Base-by-base conservation (phyloP, 2,888 invertebrate genomes). In the Spilosoma lubricipeda region DNA sequence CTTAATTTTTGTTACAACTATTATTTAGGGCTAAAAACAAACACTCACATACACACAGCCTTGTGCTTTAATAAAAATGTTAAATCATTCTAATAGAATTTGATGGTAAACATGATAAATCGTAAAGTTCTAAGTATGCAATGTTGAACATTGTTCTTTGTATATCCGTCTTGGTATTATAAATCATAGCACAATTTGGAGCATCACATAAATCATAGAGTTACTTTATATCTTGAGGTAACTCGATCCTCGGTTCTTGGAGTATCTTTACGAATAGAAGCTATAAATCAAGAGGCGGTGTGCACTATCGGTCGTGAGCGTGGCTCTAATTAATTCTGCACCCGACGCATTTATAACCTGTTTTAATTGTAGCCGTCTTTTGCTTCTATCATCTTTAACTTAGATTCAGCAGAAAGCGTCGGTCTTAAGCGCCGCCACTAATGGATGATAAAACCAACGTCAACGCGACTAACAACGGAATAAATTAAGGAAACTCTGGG, bases 371-470 rank as follows among this genome's bases (percentile, higher is more conserved):
- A 83, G 85, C 84, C 86, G 85, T 87, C 85, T 89, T 90, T 87
- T 87, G 83, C 78, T 85, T 81, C 80, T 84, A 86, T 87, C 87
- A 83, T 89, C 89, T 88, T 87, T 86, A 88, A 87, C 87, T 88
- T 90, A 89, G 84, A 78, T 69, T 76, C 56, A 77, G 71, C 76
- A 73, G 77, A 72, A 72, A 82, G 81, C 80, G 74, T 77, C 75
- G 82, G 78, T 72, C 81, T 83, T 76, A 80, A 83, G 83, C 83
- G 82, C 82, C 84, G 83, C 85, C 87, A 85, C 87, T 91, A 92
- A 91, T 90, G 91, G 89, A 90, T 89, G 89, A 90, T 91, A 90
- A 91, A 91, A 91, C 90, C 90, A 87, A 91, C 91, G 89, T 89
- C 90, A 89, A 89, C 87, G 88, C 85, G 85, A 82, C 88, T 89